These are phyloP conservation scores for Cosmia pyralina DNA, from an alignment of 2,888 invertebrate genomes.

Conservation along the genomic window DNA sequence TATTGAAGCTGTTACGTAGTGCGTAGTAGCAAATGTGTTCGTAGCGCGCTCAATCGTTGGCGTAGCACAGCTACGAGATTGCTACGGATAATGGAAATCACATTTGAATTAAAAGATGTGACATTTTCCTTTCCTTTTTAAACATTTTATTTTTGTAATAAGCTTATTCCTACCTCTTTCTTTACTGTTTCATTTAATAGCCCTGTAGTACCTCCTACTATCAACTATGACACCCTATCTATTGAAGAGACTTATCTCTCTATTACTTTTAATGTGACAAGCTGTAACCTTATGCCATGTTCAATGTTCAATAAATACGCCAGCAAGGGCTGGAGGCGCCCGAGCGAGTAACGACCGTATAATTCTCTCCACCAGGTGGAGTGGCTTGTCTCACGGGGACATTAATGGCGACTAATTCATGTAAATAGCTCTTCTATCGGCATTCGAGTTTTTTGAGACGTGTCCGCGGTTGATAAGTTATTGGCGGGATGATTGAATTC, in stretches of 20 bases:
- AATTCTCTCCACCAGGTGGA: slow-evolving; percentile 87
- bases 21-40: slow-evolving; percentile 19
- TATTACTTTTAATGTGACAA: slow-evolving; percentile 58
- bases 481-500: slow-evolving; percentile 41
- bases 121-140: neutral
- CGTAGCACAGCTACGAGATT: slow-evolving; percentile 29
- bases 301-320: slow-evolving; percentile 70
- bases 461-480: slow-evolving; percentile 49
- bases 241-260: slow-evolving; percentile 44
- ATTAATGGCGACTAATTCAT: slow-evolving; percentile 89
- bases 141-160: neutral
- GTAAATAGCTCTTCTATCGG: slow-evolving; percentile 83
- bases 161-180: neutral
- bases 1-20: slow-evolving; percentile 18
- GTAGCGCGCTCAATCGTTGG: slow-evolving; percentile 2
- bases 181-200: neutral
- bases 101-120: too few species aligned
- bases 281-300: slow-evolving; percentile 51
- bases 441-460: slow-evolving; percentile 76
- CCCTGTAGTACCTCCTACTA: neutral
- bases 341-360: slow-evolving; percentile 88
- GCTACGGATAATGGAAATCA: neutral
- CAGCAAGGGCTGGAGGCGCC: slow-evolving; percentile 74
- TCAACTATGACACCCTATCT: slow-evolving; percentile 12
- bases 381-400: slow-evolving; percentile 86